Evolutionary conservation across 1,140 invertebrate species (phyloP).

Genomic region (Caerostris darwini): DNA sequence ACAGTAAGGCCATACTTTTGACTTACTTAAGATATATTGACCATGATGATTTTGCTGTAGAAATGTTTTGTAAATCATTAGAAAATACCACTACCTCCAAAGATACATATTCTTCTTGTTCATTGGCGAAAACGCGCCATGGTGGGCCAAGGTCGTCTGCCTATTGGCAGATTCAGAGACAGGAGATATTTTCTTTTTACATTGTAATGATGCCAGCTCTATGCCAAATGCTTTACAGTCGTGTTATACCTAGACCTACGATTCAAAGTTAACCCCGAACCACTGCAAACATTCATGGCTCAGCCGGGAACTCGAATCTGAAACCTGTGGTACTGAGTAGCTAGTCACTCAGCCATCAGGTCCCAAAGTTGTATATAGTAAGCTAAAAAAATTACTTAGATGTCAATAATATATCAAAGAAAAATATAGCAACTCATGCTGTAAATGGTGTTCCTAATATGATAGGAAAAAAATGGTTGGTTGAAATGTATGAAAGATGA

Average conservation of each 20-base stretch:
- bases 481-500: neutral
- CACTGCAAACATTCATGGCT: no score
- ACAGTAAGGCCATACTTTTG: no score
- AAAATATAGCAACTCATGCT: conserved; percentile 50
- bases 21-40: no score
- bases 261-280: no score
- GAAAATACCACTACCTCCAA: conserved; percentile 79
- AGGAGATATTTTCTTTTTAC: neutral
- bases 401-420: conserved; percentile 51
- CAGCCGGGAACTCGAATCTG: no score
- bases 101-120: conserved; percentile 57
- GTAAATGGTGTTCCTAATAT: conserved; percentile 54
- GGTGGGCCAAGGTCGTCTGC: no score
- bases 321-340: neutral
- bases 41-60: no score
- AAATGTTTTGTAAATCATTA: conserved; percentile 77
- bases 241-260: no score
- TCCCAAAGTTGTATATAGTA: conserved; percentile 77
- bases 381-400: neutral
- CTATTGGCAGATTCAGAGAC: conserved; percentile 49
- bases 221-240: no score
- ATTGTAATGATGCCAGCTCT: no score
- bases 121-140: no score
- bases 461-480: conserved; percentile 63
- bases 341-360: no score